Percentiles rank a stretch among this genome's conserved stretches.
These are phyloP conservation scores for Varanus salvator DNA, from an alignment of 2,113 vertebrate species.

Conservation along the genomic window DNA sequence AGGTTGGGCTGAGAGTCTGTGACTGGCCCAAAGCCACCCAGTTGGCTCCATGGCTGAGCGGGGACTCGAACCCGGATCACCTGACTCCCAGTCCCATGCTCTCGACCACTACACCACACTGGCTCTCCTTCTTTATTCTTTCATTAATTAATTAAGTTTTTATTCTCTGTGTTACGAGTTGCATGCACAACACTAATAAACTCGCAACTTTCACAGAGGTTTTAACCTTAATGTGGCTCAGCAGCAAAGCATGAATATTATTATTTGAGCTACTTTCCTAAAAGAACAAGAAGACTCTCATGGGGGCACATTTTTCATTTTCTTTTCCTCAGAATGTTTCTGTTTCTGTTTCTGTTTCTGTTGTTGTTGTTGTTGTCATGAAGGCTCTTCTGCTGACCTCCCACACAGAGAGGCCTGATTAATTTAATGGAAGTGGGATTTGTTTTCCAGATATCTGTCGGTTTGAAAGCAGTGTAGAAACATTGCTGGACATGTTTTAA, in stretches of 20 bases:
- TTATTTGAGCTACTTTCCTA: not conserved
- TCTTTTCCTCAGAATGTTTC: not conserved
- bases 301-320: not conserved
- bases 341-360: not conserved
- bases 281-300: not conserved
- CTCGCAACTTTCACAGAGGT: not conserved
- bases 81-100: too few relatives aligned
- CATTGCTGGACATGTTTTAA: conserved; percentile 8
- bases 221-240: not conserved
- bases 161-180: not conserved
- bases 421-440: conserved; percentile 18
- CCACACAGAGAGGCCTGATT: not conserved
- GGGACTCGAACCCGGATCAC: too few relatives aligned
- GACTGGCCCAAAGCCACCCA: too few relatives aligned
- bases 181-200: not conserved
- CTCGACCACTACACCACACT: too few relatives aligned
- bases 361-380: not conserved
- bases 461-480: conserved; percentile 30
- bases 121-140: too few relatives aligned
- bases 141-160: not conserved
- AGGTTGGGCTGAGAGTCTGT: too few relatives aligned
- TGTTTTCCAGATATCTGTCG: conserved; percentile 31
- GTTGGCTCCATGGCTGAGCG: too few relatives aligned
- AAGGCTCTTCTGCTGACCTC: not conserved
- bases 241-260: not conserved